Evolutionary conservation across 2,113 vertebrate genomes (phyloP).

Genomic region (Delphinus delphis): DNA sequence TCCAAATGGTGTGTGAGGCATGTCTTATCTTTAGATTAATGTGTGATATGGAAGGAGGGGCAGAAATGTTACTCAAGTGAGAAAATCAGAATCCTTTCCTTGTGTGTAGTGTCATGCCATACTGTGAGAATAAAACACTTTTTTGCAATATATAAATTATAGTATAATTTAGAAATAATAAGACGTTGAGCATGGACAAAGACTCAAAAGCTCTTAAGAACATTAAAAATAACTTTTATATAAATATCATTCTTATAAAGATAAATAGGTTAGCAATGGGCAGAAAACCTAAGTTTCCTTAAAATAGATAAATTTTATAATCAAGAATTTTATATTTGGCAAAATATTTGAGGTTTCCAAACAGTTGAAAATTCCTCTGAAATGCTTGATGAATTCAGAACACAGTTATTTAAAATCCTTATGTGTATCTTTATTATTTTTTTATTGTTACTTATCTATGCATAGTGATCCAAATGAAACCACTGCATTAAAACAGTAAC

Average conservation of each 20-base stretch:
- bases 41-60: neutral
- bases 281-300: neutral
- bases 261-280: neutral
- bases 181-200: neutral
- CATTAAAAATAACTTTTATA: neutral
- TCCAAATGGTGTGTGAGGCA: slow-evolving; percentile 50
- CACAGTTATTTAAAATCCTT: neutral
- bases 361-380: slow-evolving; percentile 10
- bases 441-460: neutral
- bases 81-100: neutral
- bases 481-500: neutral
- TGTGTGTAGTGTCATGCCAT: neutral
- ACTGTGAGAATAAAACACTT: neutral
- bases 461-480: neutral
- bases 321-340: neutral
- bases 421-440: neutral
- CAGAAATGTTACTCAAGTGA: slow-evolving; percentile 22
- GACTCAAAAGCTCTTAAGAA: neutral
- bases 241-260: neutral
- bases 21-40: slow-evolving; percentile 55
- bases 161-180: neutral
- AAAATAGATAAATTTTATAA: neutral
- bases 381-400: neutral
- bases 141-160: neutral
- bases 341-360: neutral